Evolutionary conservation across 1,140 invertebrate genomes (phyloP).

Genomic region (Atopsyche davidsoni): DNA sequence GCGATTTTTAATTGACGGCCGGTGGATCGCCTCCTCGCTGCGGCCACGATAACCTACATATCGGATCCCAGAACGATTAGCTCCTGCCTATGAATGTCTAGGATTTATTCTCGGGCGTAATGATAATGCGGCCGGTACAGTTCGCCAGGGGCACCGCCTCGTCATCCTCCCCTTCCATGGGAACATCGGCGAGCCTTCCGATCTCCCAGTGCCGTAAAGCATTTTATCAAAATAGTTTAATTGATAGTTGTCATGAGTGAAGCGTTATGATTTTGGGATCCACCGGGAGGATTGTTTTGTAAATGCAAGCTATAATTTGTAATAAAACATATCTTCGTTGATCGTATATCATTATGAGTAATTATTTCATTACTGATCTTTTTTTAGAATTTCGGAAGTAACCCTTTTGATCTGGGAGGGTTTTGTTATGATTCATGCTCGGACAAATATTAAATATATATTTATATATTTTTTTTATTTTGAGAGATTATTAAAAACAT

Average conservation of each 20-base stretch:
- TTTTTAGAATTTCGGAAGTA: not conserved
- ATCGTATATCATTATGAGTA: slow-evolving; percentile 16
- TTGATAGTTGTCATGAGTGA: slow-evolving; percentile 30
- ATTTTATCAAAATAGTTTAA: slow-evolving; percentile 29
- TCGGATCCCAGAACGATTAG: slow-evolving; percentile 27
- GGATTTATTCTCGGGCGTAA: slow-evolving; percentile 27
- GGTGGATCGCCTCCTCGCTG: slow-evolving; percentile 16
- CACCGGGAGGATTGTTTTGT: slow-evolving; percentile 21
- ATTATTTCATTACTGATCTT: slow-evolving; percentile 12
- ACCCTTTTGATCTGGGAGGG: not conserved
- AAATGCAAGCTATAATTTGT: slow-evolving; percentile 27
- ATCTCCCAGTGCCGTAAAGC: slow-evolving; percentile 25
- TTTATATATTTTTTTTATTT: too few relatives aligned
- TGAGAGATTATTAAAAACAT: too few relatives aligned
- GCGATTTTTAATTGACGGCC: slow-evolving; percentile 17
- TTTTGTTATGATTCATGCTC: too few relatives aligned
- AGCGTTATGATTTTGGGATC: slow-evolving; percentile 21
- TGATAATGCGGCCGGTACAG: slow-evolving; percentile 23
- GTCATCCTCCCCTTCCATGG: too few relatives aligned
- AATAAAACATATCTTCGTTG: slow-evolving; percentile 9
- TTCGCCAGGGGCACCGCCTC: slow-evolving; percentile 25
- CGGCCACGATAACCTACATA: slow-evolving; percentile 15
- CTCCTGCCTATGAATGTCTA: slow-evolving; percentile 29
- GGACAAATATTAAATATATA: too few relatives aligned
- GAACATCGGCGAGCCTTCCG: too few relatives aligned